Evolutionary conservation across 2,797 vertebrate genomes (phyloP).

Genomic region (Cuculus canorus): DNA sequence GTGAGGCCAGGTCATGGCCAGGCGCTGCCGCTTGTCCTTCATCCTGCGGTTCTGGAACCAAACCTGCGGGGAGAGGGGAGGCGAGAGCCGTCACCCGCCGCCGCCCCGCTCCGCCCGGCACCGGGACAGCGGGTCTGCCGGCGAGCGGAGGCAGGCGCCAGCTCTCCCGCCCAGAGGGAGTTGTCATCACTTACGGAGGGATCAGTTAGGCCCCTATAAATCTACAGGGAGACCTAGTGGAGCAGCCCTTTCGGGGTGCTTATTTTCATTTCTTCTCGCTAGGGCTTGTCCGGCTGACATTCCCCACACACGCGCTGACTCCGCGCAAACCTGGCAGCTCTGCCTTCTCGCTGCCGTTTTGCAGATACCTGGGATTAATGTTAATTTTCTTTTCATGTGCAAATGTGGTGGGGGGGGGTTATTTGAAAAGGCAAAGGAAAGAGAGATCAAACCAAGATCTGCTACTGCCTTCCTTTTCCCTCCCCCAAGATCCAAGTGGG

Average conservation of each 20-base stretch:
- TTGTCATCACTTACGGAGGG: neutral
- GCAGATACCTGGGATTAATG: neutral
- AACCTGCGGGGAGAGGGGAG: constrained; percentile 80
- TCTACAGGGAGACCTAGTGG: neutral
- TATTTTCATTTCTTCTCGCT: neutral
- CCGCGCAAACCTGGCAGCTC: neutral
- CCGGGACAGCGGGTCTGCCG: neutral
- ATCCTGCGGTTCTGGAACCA: constrained; percentile 99
- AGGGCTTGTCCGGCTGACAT: neutral
- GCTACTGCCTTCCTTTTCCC: neutral
- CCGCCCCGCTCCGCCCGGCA: neutral
- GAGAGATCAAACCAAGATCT: neutral
- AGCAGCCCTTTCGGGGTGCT: neutral
- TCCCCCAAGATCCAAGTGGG: neutral
- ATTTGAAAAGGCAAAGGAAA: neutral
- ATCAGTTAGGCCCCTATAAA: neutral
- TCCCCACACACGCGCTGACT: too few species aligned
- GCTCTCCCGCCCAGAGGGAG: neutral
- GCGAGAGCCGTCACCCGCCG: constrained; percentile 34
- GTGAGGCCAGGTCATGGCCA: constrained; percentile 99
- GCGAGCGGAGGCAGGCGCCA: neutral
- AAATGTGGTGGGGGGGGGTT: neutral
- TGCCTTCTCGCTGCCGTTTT: neutral
- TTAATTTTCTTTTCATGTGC: neutral
- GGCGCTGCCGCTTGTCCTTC: constrained; percentile 97